Evolutionary conservation across 2,113 vertebrate genomes (phyloP), one percentile per base, ranked within the genome.

Genomic region (Ranitomeya imitator): DNA sequence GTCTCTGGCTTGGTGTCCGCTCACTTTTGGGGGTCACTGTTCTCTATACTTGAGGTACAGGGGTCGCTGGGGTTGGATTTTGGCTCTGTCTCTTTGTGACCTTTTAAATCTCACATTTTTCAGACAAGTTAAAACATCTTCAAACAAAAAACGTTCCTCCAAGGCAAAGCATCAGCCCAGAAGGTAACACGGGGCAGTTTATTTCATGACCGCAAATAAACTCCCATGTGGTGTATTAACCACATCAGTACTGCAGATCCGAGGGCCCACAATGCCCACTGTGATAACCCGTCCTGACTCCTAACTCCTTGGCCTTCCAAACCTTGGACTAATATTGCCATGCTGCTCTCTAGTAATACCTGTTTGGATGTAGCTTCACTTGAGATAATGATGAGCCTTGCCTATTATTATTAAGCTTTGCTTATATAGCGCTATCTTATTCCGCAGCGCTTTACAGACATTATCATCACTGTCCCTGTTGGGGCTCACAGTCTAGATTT

Each of bases 61-160:
- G 65, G 65, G 11, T 11, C 10, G 4, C 1, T 37, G 26, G 14
- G 71, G 7, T 8, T 9, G 37, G 71, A 16, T 10, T 76, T 54
- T 55, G 9, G n/a, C 55, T 6, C 7, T 1, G 23, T 37, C 26
- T 15, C 13, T 31, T 7, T 82, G 8, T 83, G 37, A 83, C 52
- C 10, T 54, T 69, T 83, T 23, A 9, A 52, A 23, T 83, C 6
- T 69, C 82, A 71, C 45, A 26, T 84, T 84, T 84, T 84, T 84
- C 82, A 84, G 82, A 84, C 21, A 84, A 84, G 82, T 69, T 26
- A 84, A 84, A 84, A 54, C 6, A 14, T 84, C 63, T n/a, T 69
- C 82, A 55, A 51, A 31, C 82, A 84, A 55, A 71, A 84, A 84
- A 31, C 82, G 63, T 71, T 84, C 65, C 21, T 26, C 51, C 63